Conservation (phyloP, 2,888 invertebrate genomes). For the Philereme vetulata region DNA sequence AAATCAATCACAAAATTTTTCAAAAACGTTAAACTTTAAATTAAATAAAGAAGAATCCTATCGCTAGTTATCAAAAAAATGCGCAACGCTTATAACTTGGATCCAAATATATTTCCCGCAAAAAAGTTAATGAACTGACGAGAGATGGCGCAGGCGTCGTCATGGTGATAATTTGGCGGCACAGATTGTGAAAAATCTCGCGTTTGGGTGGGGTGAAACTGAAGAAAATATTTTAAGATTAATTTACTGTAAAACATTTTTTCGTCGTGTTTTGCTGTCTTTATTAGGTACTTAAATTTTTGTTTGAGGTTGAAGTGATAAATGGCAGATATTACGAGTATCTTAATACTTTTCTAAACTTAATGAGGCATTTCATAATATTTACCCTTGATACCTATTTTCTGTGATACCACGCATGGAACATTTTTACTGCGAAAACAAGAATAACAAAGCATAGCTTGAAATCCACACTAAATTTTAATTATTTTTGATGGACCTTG, state of each 20-base stretch:
- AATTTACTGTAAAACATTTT: background rate
- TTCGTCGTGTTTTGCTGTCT: background rate
- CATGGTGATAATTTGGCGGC: constrained; percentile 60
- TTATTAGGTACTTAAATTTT: background rate
- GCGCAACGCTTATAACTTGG: constrained; percentile 35
- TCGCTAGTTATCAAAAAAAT: background rate
- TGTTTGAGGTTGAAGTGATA: background rate
- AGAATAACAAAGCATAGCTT: too few species aligned
- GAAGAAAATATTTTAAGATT: background rate
- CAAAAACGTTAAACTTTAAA: too few species aligned
- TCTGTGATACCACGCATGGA: too few species aligned
- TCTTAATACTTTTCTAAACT: too few species aligned
- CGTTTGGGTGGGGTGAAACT: constrained; percentile 3
- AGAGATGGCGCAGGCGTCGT: constrained; percentile 63
- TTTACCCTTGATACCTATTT: too few species aligned
- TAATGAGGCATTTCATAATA: too few species aligned
- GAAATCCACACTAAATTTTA: too few species aligned
- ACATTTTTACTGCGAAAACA: too few species aligned
- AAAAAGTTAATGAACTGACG: constrained; percentile 74
- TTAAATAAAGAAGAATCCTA: background rate
- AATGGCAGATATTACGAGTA: too few species aligned
- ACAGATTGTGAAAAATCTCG: constrained; percentile 31
- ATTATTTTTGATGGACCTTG: too few species aligned
- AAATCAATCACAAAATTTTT: too few species aligned
- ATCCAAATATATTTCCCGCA: constrained; percentile 43